Base-by-base conservation (phyloP, 2,888 invertebrate genomes). In the Dasypolia templi region DNA sequence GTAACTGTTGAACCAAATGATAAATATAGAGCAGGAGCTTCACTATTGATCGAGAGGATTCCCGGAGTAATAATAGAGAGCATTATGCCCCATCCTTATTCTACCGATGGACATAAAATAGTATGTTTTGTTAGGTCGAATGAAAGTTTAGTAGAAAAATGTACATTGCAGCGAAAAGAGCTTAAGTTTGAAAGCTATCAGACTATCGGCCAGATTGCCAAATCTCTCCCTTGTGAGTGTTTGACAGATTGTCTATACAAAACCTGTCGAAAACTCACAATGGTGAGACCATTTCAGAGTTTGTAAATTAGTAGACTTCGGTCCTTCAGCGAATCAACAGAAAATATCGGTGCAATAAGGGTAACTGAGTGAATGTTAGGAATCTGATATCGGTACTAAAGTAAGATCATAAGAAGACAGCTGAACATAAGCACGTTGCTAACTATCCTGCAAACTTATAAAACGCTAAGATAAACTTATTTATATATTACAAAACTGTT, bases 11-110 rank as follows among this genome's bases (percentile, higher is more conserved):
- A 72, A 76, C 69, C 65, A 51, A 78, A 83, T 88, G 86, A 87
- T 90, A 90, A 89, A 91, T 90, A 87, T 89, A 89, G 88, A 85
- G 64, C 77, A 79, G 77, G 73, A 63, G 82, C 81, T 82, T 77
- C 72, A 75, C 75, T 86, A 91, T 91, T 86, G 91, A 91, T 91
- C 87, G 73, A 12, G 26, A 53, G 75, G 65, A 77, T 75, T 75
- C 83, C 76, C 59, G 66, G 71, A 65, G 75, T 86, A 85, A 74
- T 86, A 85, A 86, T 87, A 83, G 86, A 68, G 49, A 58, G 44
- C 73, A 79, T 78, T 70, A 86, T 75, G 67, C 42, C 26, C 19
- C 35, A 46, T 70, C 69, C 81, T 44, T 85, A 86, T 79, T 79
- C 87, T 32, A 32, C 14, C 39, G 51, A 66, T 65, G 70, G 79